These are phyloP conservation scores for Helicoverpa assulta DNA, from an alignment of 2,888 invertebrate genomes.

Conservation along the genomic window DNA sequence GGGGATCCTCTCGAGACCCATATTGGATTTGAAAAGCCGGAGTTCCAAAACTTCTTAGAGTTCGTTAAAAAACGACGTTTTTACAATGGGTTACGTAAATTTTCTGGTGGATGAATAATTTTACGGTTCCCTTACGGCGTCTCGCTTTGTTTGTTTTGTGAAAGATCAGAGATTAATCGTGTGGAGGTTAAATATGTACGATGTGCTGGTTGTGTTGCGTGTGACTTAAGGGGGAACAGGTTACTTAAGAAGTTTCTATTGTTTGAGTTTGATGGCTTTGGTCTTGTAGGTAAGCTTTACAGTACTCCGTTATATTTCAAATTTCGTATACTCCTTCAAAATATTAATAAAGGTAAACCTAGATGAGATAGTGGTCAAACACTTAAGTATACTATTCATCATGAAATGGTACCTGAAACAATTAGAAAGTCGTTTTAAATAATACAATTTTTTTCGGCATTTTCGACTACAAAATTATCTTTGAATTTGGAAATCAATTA, in stretches of 20 bases:
- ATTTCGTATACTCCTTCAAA: no score
- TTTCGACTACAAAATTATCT: no score
- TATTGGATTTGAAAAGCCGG: constrained; percentile 85
- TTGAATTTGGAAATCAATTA: no score
- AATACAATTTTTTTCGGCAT: no score
- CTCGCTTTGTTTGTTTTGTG: constrained; percentile 66
- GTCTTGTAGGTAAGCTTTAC: background rate
- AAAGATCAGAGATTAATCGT: constrained; percentile 65
- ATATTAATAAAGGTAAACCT: no score
- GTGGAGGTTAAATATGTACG: constrained; percentile 31
- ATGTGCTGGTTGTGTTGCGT: constrained; percentile 23
- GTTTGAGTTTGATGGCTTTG: constrained; percentile 19
- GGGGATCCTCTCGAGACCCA: constrained; percentile 83
- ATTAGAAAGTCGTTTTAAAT: no score
- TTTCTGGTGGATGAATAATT: constrained; percentile 82
- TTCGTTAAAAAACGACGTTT: constrained; percentile 86
- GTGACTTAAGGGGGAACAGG: constrained; percentile 22
- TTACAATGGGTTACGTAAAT: constrained; percentile 88
- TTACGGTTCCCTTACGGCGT: constrained; percentile 76
- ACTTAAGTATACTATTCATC: no score
- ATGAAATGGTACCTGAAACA: no score
- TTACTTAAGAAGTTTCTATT: constrained; percentile 25
- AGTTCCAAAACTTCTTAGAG: constrained; percentile 83
- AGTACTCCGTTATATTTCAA: no score
- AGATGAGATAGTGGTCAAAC: no score